Evolutionary conservation across 2,113 vertebrate genomes (phyloP).

Genomic region (Tachysurus fulvidraco): DNA sequence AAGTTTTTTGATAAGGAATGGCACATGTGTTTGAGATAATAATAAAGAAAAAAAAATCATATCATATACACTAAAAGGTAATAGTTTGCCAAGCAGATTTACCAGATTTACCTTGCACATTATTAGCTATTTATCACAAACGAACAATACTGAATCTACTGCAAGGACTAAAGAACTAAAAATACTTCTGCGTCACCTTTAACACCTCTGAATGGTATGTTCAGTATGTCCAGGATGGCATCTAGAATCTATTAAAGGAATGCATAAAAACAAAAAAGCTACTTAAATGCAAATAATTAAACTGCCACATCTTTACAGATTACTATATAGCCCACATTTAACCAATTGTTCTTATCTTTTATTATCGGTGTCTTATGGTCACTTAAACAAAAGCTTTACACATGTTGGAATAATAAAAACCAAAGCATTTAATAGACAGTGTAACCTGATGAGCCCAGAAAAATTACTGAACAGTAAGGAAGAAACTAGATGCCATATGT

Average conservation of each 20-base stretch:
- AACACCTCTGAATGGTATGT: neutral
- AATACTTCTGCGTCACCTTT: neutral
- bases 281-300: neutral
- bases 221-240: neutral
- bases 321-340: neutral
- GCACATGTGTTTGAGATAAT: neutral
- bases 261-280: neutral
- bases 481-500: slow-evolving; percentile 67
- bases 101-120: neutral
- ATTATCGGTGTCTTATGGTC: neutral
- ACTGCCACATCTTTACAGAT: neutral
- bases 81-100: neutral
- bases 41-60: neutral
- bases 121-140: neutral
- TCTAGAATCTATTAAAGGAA: neutral
- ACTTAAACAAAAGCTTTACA: slow-evolving; percentile 5
- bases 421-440: slow-evolving; percentile 51
- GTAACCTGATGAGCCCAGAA: slow-evolving; percentile 52
- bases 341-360: neutral
- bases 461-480: slow-evolving; percentile 62
- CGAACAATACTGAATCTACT: neutral
- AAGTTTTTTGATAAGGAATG: neutral
- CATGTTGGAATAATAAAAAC: slow-evolving; percentile 39
- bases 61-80: neutral
- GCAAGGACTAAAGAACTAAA: neutral